Conservation (phyloP, 2,888 invertebrate genomes). For the Ochropleura plecta region DNA sequence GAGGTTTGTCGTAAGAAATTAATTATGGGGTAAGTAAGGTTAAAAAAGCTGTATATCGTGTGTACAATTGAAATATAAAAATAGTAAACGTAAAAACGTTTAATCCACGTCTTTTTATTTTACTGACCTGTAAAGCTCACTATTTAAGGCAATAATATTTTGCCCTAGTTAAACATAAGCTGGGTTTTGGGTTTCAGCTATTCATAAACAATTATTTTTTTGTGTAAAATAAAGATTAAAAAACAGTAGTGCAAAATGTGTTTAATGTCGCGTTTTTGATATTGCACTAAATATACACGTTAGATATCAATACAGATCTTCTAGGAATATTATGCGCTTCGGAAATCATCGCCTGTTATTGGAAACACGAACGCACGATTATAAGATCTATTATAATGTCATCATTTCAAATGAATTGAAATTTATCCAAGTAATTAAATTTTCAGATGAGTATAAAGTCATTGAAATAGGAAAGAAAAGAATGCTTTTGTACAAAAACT, state of each 20-base stretch:
- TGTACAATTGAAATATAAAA: too few relatives aligned
- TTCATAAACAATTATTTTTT: not conserved
- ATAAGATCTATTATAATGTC: not conserved
- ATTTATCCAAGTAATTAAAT: not conserved
- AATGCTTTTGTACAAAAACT: slow-evolving; percentile 30
- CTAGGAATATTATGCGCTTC: too few relatives aligned
- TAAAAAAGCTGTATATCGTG: too few relatives aligned
- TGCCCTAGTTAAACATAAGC: too few relatives aligned
- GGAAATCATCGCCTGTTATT: not conserved
- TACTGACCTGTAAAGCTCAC: too few relatives aligned
- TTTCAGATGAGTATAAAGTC: slow-evolving; percentile 40
- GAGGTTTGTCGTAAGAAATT: too few relatives aligned
- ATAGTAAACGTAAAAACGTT: too few relatives aligned
- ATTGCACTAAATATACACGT: not conserved
- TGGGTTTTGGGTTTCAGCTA: too few relatives aligned
- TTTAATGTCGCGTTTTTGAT: not conserved
- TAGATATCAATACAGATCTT: too few relatives aligned
- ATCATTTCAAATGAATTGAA: not conserved
- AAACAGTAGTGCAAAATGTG: not conserved
- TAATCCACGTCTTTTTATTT: too few relatives aligned
- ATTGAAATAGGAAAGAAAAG: slow-evolving; percentile 41
- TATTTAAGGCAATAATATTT: too few relatives aligned
- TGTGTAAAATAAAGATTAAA: not conserved
- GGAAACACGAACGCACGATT: not conserved
- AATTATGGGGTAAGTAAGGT: too few relatives aligned